Conservation (phyloP, 2,113 vertebrate species). For the Rhea americana region DNA sequence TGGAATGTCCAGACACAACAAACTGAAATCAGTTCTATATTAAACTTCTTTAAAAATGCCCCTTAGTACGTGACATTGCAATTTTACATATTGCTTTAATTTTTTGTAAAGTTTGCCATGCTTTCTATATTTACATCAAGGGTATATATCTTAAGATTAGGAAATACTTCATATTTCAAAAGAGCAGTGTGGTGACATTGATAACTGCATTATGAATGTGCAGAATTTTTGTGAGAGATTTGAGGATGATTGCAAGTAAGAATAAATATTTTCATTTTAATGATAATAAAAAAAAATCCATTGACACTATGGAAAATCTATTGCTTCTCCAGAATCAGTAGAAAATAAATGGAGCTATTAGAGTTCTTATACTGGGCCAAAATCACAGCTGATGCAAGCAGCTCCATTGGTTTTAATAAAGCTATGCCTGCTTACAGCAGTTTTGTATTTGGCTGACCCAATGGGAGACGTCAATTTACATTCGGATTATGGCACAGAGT, state of each 20-base stretch:
- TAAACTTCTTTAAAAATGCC: not conserved
- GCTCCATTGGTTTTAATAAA: not conserved
- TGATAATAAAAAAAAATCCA: not conserved
- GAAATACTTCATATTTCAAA: conserved; percentile 8
- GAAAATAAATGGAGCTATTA: not conserved
- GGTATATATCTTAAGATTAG: not conserved
- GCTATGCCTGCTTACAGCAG: not conserved
- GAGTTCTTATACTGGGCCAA: not conserved
- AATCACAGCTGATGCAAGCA: not conserved
- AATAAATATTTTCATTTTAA: conserved; percentile 20
- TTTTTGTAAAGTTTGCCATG: not conserved
- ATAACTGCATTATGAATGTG: not conserved
- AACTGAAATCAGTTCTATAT: not conserved
- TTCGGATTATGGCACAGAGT: not conserved
- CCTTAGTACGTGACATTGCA: not conserved
- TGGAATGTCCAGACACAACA: not conserved
- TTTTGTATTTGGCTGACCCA: not conserved
- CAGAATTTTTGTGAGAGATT: not conserved
- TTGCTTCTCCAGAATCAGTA: not conserved
- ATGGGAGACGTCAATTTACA: not conserved
- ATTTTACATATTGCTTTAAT: not conserved
- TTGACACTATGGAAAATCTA: not conserved
- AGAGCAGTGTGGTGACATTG: not conserved
- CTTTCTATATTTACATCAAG: conserved; percentile 2
- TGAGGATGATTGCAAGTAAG: conserved; percentile 10